Evolutionary conservation across 1,140 invertebrate genomes (phyloP), one percentile per base, ranked within the genome.

Genomic region (Pogonomyrmex californicus): DNA sequence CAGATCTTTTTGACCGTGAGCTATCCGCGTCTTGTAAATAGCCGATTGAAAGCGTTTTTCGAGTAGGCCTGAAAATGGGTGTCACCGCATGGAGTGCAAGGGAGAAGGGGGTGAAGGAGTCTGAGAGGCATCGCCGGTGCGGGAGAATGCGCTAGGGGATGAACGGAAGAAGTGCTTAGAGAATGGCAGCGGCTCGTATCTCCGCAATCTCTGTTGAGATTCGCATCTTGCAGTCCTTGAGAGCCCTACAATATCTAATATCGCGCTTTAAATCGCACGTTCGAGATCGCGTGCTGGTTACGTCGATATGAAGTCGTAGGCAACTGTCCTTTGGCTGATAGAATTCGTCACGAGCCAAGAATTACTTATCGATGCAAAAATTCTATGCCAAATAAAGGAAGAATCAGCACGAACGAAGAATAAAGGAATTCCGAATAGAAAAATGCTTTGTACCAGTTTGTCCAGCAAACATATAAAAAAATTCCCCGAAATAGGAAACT

Each of bases 161-260:
- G 70, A 56, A 51, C 44, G 41, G 66, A 77, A 87, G 60, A 87
- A 91, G 86, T 89, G 87, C 89, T 75, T 90, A 86, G 90, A 90
- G 91, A 83, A 87, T 88, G 83, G 85, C 71, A 86, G 90, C 89
- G 88, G 90, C 90, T 92, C 92, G 90, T 95, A 95, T 94, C 94
- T 91, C 88, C 90, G 89, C 90, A 93, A 94, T 95, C 94, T 94
- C 91, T 94, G 93, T 93, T 91, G 92, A 94, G 92, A 86, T 92
- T 94, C 92, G 91, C 94, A 94, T 87, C 90, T 93, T 81, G 88
- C 92, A 90, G 92, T 79, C 90, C 86, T 93, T 89, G 91, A 94
- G 93, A 54, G 90, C 90, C 76, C 93, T 93, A 91, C 89, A 94
- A 89, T 92, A 88, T 92, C 90, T 90, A 90, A 93, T 94, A 93